Base-by-base conservation (phyloP, 2,113 vertebrate species). In the Zapornia atra region DNA sequence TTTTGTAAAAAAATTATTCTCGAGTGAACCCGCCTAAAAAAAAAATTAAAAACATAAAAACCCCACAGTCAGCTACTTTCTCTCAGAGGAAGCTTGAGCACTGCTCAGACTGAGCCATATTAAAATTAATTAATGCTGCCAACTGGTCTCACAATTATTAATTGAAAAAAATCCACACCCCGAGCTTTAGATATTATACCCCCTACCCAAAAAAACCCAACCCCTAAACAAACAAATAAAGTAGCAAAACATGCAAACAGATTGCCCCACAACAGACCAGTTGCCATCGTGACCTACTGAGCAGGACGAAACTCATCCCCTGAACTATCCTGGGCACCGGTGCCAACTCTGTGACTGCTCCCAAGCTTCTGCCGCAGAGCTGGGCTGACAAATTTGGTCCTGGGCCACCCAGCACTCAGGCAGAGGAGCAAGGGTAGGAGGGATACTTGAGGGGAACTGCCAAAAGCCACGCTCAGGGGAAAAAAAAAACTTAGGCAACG, bases 191-290 rank as follows among this genome's bases (percentile, higher is more conserved):
- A 26, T n/a, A 61, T 36, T n/a, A 40, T 40, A 46, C 44, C 44
- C 44, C 44, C 44, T 19, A 46, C 17, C 18, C 44, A 46, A 53
- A 64, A 83, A 79, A 10, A 40, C 12, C 25, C 29, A 36, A 10
- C 36, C 28, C 21, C 31, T 51, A 60, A 69, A 56, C 53, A 87
- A 91, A 73, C 38, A 77, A 94, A 80, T 19, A 42, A 38, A 86
- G 34, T 22, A 81, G 42, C 42, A 86, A 90, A 81, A 12, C 8
- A 81, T 83, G 31, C 17, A 79, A 84, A 75, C 12, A 28, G 33
- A 24, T 25, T 60, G 36, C 61, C 24, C 40, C 0, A 2, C 17
- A 25, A 88, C 0, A 77, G 46, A 77, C 53, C 0, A 0, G 46
- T 7, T 91, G 33, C 34, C 50, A 56, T n/a, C 11, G 16, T 5